phyloP scores from a whole-genome alignment of 2,113 vertebrate genomes.

The Pelodiscus sinensis region DNA sequence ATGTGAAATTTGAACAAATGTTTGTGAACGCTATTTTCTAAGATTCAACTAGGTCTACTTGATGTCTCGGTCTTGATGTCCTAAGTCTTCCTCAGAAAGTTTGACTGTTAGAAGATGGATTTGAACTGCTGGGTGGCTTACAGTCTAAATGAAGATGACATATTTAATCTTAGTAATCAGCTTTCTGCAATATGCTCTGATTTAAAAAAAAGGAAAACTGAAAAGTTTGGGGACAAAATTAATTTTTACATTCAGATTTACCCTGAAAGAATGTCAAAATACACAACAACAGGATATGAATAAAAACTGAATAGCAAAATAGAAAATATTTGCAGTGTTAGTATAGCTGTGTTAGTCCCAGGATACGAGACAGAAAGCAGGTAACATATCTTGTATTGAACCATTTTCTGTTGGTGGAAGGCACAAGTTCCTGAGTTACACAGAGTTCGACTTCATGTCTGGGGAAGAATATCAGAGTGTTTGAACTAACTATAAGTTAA shows the following conservation, averaged over 20 bases:
- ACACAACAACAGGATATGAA: neutral
- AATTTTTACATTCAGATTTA: neutral
- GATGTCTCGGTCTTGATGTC: neutral
- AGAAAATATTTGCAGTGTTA: neutral
- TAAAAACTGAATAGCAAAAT: neutral
- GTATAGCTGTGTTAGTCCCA: neutral
- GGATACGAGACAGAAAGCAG: neutral
- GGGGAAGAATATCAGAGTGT: neutral
- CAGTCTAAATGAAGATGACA: neutral
- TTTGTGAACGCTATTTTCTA: neutral
- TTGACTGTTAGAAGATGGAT: neutral
- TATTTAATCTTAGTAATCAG: neutral
- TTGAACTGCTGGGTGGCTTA: neutral
- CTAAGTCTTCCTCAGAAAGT: neutral
- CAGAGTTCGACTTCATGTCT: neutral
- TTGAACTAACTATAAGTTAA: neutral
- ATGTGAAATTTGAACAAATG: neutral
- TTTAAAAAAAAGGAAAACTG: neutral
- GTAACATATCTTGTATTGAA: neutral
- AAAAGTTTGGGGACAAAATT: neutral
- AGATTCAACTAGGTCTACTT: neutral
- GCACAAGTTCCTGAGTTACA: neutral
- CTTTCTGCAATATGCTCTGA: neutral
- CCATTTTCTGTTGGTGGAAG: neutral
- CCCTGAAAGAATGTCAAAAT: fast-evolving